Conservation (phyloP, 2,797 vertebrate genomes). For the Rhinichthys osculus region DNA sequence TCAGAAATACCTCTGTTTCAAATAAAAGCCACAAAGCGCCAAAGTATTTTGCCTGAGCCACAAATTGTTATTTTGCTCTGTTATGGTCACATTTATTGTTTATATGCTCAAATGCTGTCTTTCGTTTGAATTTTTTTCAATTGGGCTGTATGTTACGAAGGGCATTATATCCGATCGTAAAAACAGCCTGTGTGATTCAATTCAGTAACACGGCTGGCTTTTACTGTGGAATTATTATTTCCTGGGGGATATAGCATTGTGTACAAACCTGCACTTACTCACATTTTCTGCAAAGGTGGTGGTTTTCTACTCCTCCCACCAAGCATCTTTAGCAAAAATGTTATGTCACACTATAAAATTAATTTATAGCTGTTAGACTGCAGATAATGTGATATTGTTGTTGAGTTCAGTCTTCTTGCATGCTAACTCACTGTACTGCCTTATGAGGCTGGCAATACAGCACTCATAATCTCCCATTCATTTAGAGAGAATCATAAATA, state of each 20-base stretch:
- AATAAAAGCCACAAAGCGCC: neutral
- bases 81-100: neutral
- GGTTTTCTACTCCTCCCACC: neutral
- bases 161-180: neutral
- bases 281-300: conserved; percentile 8
- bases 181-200: neutral
- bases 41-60: neutral
- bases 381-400: neutral
- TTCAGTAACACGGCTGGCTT: neutral
- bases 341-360: neutral
- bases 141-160: neutral
- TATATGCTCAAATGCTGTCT: neutral
- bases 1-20: neutral
- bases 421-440: neutral
- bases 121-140: neutral
- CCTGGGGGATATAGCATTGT: neutral
- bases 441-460: neutral
- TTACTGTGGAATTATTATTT: conserved; percentile 2
- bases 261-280: conserved; percentile 1
- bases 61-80: neutral
- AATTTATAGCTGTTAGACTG: neutral
- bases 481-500: conserved; percentile 13
- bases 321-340: neutral
- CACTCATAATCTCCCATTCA: conserved; percentile 10
- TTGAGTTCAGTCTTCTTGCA: conserved; percentile 10